Percentiles rank a stretch among this genome's conserved stretches.
Conservation (phyloP, 2,797 vertebrate species). For the Malacoctenus gilli region DNA sequence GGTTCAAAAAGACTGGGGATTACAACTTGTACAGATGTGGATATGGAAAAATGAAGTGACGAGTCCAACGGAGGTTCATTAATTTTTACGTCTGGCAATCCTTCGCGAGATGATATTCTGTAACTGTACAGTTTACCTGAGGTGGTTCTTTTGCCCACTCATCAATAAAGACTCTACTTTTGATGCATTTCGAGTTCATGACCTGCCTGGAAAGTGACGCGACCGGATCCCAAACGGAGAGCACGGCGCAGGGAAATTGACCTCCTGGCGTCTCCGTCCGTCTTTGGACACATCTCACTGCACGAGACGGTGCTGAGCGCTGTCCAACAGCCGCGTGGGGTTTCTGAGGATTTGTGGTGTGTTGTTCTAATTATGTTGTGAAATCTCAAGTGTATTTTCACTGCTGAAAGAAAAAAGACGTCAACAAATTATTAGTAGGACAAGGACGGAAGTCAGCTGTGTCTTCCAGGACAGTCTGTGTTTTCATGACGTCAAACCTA, state of each 20-base stretch:
- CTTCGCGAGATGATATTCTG: conserved; percentile 76
- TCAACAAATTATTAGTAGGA: too few species aligned
- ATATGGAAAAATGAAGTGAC: conserved; percentile 54
- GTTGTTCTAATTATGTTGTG: conserved; percentile 4
- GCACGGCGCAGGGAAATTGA: conserved; percentile 11
- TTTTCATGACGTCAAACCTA: too few species aligned
- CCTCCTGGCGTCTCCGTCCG: conserved; percentile 2
- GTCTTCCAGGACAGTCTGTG: too few species aligned
- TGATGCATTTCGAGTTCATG: conserved; percentile 78
- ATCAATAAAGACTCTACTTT: conserved; percentile 90
- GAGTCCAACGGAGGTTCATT: conserved; percentile 66
- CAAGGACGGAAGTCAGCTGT: too few species aligned
- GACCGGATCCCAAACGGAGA: conserved; percentile 12
- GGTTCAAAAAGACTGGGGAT: conserved; percentile 65
- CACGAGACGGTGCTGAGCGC: conserved; percentile 16
- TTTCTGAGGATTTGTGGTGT: conserved; percentile 6
- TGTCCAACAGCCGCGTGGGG: not conserved
- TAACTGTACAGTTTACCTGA: conserved; percentile 86
- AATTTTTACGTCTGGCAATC: conserved; percentile 75
- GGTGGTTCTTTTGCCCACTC: conserved; percentile 84
- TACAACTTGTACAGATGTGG: conserved; percentile 76
- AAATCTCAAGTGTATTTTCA: conserved; percentile 3
- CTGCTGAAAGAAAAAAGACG: not conserved
- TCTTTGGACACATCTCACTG: conserved; percentile 21
- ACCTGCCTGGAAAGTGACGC: conserved; percentile 41